Base-by-base conservation (phyloP, 2,797 vertebrate genomes). In the Sebastes itinus region DNA sequence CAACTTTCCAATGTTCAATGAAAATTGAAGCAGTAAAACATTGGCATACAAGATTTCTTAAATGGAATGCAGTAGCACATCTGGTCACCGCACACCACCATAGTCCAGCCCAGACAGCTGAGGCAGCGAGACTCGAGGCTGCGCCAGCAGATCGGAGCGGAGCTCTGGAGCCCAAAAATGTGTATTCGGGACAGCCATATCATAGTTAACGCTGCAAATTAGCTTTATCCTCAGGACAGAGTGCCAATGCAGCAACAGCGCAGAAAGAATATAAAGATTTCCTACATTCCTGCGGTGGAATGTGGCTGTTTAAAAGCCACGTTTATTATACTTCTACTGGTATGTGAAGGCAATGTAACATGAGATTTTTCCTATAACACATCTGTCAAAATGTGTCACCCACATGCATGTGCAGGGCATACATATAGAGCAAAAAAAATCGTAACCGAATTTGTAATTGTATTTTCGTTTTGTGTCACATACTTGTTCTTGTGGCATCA, bases 341-440 rank as follows among this genome's bases (percentile, higher is more conserved):
- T 20, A 70, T 2, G 9, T 10, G 4, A 28, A 66, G 3, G 59
- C 55, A 28, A 28, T 35, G 27, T 13, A 28, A 58, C 7, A 8
- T 30, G 64, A 56, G 58, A 23, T 59, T 77, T 70, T 27, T 16
- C 6, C 4, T 16, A 4, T 64, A 68, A 32, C n/a, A 42, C 18
- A 7, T 76, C 12, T 72, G 28, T 71, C 63, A 60, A 61, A 74
- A 72, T 71, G 25, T 72, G 38, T 83, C 28, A 64, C 8, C 61
- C 9, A 11, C 33, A 27, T 61, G 6, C 46, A 56, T 49, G 25
- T 73, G 46, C 28, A 42, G 27, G 13, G 9, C 27, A 38, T 7
- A 20, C 27, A 16, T 56, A n/a, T 0, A 58, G 1, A 60, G 25
- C 20, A 68, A 58, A 74, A 66, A 66, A 72, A 66, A 75, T 25